Conservation (phyloP, 2,113 vertebrate genomes). For the Hemiprocne comata region DNA sequence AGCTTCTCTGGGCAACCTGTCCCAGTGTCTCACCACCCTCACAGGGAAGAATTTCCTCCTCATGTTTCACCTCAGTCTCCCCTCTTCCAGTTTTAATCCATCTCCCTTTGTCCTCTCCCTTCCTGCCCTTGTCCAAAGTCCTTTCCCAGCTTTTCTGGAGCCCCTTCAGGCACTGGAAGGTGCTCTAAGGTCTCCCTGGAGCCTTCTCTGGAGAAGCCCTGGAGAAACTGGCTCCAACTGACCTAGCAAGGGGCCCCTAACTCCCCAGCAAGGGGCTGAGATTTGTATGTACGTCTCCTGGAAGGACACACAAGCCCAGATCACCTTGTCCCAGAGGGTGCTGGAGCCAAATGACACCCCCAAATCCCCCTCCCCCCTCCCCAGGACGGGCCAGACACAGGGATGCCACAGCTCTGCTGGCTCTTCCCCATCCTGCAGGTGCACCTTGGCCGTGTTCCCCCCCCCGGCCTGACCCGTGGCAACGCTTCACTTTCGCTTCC, state of each 20-base stretch:
- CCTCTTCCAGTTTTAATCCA: too few relatives aligned
- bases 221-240: neutral
- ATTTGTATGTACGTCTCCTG: neutral
- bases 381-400: rapidly evolving
- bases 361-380: neutral
- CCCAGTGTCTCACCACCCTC: too few relatives aligned
- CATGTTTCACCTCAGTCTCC: too few relatives aligned
- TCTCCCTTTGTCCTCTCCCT: too few relatives aligned
- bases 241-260: neutral
- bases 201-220: too few relatives aligned
- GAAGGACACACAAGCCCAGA: neutral
- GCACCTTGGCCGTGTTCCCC: neutral
- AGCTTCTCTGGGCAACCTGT: too few relatives aligned
- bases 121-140: too few relatives aligned
- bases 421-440: neutral
- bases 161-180: too few relatives aligned
- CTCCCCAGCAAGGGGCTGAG: neutral
- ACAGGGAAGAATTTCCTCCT: too few relatives aligned
- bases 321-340: rapidly evolving
- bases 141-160: too few relatives aligned
- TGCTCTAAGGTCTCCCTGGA: too few relatives aligned
- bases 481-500: neutral
- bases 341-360: neutral
- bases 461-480: neutral
- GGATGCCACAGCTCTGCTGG: rapidly evolving